Conservation (phyloP, 2,113 vertebrate genomes). For the Chamaea fasciata region DNA sequence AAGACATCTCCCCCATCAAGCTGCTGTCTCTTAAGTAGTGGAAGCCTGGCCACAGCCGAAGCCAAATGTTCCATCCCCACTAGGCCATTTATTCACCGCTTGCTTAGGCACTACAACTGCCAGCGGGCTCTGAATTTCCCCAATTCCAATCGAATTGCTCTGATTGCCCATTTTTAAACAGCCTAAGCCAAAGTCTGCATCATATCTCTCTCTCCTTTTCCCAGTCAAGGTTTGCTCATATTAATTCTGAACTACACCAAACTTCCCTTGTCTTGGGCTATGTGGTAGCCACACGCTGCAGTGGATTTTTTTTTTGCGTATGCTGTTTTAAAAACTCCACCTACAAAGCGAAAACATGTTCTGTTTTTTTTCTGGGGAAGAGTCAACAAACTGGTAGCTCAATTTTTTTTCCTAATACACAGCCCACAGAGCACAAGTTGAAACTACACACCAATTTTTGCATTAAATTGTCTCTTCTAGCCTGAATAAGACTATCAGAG, state of each 20-base stretch:
- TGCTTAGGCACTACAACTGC: fast-evolving
- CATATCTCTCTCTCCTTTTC: background rate
- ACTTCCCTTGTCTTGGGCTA: background rate
- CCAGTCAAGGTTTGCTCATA: background rate
- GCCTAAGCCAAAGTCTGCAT: background rate
- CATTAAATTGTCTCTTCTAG: background rate
- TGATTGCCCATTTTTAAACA: background rate
- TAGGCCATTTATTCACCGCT: background rate
- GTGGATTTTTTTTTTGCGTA: fast-evolving
- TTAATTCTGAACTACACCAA: background rate
- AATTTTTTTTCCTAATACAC: background rate
- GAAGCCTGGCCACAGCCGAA: background rate
- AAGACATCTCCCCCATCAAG: background rate
- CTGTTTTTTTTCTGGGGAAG: background rate
- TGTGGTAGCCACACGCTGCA: background rate
- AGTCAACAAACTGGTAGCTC: background rate
- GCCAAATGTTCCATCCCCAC: background rate
- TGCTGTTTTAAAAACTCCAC: background rate
- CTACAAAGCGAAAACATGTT: background rate
- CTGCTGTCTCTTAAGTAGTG: background rate
- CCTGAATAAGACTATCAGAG: background rate
- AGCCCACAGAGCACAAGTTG: background rate
- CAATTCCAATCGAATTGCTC: background rate
- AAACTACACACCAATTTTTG: background rate
- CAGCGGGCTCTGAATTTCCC: fast-evolving